Conservation (phyloP, 2,888 invertebrate species). For the Ophion obscuratus region DNA sequence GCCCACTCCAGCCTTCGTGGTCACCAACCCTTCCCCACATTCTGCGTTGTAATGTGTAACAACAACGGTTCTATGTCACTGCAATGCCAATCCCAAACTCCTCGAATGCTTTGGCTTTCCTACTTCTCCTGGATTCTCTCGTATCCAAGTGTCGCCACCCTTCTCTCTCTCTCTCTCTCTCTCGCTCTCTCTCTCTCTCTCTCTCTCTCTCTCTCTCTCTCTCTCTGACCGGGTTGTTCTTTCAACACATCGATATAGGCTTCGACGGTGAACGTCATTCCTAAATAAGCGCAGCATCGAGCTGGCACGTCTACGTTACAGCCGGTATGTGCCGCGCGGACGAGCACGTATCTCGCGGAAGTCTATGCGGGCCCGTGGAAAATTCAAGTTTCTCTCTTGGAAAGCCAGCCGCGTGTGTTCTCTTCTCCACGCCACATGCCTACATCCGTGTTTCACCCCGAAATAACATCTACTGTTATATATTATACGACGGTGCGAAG, state of each 20-base stretch:
- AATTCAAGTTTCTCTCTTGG: slow-evolving; percentile 45
- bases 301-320: slow-evolving; percentile 18
- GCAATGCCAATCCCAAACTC: slow-evolving; percentile 50
- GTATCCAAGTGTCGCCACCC: slow-evolving; percentile 2
- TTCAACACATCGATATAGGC: slow-evolving; percentile 36
- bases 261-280: slow-evolving; percentile 56
- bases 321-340: slow-evolving; percentile 7
- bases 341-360: slow-evolving; percentile 19
- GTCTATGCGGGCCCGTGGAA: slow-evolving; percentile 25
- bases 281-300: slow-evolving; percentile 41
- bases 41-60: slow-evolving; percentile 51
- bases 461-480: slow-evolving; percentile 47
- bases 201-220: slow-evolving; percentile 4
- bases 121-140: slow-evolving; percentile 22
- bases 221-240: slow-evolving; percentile 12
- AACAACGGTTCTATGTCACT: slow-evolving; percentile 51
- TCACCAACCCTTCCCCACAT: slow-evolving; percentile 33
- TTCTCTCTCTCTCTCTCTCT: background rate
- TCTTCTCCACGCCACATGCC: slow-evolving; percentile 15
- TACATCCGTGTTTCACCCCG: slow-evolving; percentile 27
- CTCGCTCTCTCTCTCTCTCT: background rate
- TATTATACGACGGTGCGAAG: slow-evolving; percentile 42
- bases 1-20: slow-evolving; percentile 37
- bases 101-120: slow-evolving; percentile 52
- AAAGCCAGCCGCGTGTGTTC: slow-evolving; percentile 23